Base-by-base conservation (phyloP, 2,113 vertebrate genomes). In the Scytalopus superciliaris region DNA sequence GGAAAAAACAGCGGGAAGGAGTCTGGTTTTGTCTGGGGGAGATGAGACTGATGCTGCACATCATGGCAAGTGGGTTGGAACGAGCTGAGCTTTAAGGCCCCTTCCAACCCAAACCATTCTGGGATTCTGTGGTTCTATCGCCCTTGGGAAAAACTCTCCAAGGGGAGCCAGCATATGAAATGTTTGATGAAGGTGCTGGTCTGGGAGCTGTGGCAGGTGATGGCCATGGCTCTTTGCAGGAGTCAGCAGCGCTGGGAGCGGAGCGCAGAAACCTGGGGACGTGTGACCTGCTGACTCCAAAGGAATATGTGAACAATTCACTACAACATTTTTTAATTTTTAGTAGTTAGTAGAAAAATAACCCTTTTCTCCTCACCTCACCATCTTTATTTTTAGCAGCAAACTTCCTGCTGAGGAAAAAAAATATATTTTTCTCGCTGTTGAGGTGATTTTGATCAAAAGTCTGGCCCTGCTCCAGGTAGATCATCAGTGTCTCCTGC, bases 341-440 rank as follows among this genome's bases (percentile, higher is more conserved):
- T 28, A 67, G 39, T 18, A 59, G 52, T 47, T 78, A 28, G 62
- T 28, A 87, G 93, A 77, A 94, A 96, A 94, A 94, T 42, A 93
- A 94, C 73, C 70, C 81, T 69, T 86, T 73, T 81, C 35, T 94
- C 89, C 72, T 90, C 88, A 57, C 44, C 31, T 23, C 68, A 47
- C 42, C 52, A 35, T 62, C 67, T 85, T 47, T 93, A 94, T 95
- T 96, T 96, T 96, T 90, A 95, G 91, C 47, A 93, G 70, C 87
- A 79, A 93, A 37, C 70, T 96, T 96, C 94, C 93, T 94, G 87
- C 70, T 72, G 31, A 77, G 75, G 70, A 35, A 76, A 83, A 80
- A 80, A 44, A 49, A 63, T 4, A 10, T 10, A 3, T 19, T 44
- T 73, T 66, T 91, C 39, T 94, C 21, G 3, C 74, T 83, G 8